A percentile compares a stretch with the other conserved stretches of the same genome.
Conservation (phyloP, 2,888 invertebrate species). For the Cecidostiba fungosa region DNA sequence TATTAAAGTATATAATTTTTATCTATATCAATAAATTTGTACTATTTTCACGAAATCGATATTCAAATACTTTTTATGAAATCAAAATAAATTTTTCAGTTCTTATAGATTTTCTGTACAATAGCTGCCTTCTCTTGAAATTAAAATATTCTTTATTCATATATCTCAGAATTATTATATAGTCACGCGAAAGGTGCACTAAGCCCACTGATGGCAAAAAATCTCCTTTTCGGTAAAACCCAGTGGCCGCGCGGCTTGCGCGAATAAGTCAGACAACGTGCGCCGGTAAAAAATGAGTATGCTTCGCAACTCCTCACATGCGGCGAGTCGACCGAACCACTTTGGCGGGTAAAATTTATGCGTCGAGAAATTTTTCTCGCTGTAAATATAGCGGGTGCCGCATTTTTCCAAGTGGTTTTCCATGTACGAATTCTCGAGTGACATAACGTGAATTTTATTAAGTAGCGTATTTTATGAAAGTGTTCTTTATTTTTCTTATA, state of each 20-base stretch:
- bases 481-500: slow-evolving; percentile 1
- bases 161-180: slow-evolving; percentile 7
- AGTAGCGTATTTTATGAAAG: neutral
- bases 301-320: slow-evolving; percentile 12
- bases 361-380: slow-evolving; percentile 41
- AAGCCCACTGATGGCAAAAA: neutral
- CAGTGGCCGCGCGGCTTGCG: slow-evolving; percentile 19
- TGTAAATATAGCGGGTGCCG: slow-evolving; percentile 47
- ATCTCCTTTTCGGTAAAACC: neutral
- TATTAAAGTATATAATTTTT: too few species aligned
- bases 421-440: slow-evolving; percentile 37
- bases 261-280: slow-evolving; percentile 35
- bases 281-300: slow-evolving; percentile 43
- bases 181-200: neutral
- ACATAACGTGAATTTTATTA: slow-evolving; percentile 49
- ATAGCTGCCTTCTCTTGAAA: neutral
- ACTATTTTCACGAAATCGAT: neutral
- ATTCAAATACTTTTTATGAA: neutral
- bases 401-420: slow-evolving; percentile 58
- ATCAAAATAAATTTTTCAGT: neutral
- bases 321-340: slow-evolving; percentile 39
- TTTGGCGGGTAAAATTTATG: slow-evolving; percentile 42
- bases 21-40: neutral
- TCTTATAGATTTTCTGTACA: neutral
- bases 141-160: slow-evolving; percentile 10